Evolutionary conservation across 2,888 invertebrate genomes (phyloP).

Genomic region (Venusia cambrica): DNA sequence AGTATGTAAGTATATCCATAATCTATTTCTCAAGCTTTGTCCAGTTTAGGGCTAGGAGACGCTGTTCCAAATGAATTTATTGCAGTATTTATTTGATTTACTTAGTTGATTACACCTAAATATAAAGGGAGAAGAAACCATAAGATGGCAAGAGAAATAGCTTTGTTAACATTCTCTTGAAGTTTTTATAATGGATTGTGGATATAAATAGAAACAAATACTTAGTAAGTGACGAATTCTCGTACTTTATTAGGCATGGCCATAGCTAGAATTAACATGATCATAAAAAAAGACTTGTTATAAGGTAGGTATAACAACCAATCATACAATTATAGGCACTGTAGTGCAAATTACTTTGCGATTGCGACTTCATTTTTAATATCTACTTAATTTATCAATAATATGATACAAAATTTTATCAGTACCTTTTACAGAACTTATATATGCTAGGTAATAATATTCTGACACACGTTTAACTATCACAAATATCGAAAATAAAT

Average conservation of each 20-base stretch:
- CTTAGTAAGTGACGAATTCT: constrained; percentile 22
- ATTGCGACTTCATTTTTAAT: constrained; percentile 16
- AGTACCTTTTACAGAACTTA: constrained; percentile 8
- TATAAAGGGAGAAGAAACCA: no score
- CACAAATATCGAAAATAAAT: constrained; percentile 29
- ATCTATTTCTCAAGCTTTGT: no score
- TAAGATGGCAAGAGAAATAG: no score
- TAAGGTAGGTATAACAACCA: constrained; percentile 21
- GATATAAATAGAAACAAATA: constrained; percentile 13
- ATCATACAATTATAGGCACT: constrained; percentile 23
- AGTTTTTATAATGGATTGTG: no score
- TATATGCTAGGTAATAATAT: constrained; percentile 14
- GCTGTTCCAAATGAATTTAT: no score
- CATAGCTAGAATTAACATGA: constrained; percentile 22
- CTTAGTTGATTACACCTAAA: no score
- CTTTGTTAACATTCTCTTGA: no score
- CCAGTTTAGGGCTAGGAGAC: no score
- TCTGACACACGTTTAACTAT: constrained; percentile 24
- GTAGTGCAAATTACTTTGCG: constrained; percentile 18
- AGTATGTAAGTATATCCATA: no score
- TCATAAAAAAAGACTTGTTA: constrained; percentile 20
- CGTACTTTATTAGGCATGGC: constrained; percentile 31
- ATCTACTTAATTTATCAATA: constrained; percentile 5
- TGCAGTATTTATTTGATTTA: no score
- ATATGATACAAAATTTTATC: constrained; percentile 4